phyloP scores from a whole-genome alignment of 2,888 invertebrate genomes.

The Brachypalpus laphriformis region DNA sequence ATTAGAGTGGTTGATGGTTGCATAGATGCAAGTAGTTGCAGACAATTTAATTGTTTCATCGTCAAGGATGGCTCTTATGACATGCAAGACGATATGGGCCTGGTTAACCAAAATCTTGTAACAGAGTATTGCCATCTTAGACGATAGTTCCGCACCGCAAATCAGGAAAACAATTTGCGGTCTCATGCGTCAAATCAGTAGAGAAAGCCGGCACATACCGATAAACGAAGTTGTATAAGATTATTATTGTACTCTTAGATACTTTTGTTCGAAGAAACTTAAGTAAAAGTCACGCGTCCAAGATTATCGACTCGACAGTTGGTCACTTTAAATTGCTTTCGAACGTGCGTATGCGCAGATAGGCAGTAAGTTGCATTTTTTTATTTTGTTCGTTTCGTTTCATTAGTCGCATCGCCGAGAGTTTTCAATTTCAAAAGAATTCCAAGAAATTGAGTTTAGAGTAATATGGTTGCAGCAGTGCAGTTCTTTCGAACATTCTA shows the following conservation, averaged over 20 bases:
- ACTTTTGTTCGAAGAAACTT: slow-evolving; percentile 4
- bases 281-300: slow-evolving; percentile 27
- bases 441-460: slow-evolving; percentile 2
- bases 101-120: slow-evolving; percentile 46
- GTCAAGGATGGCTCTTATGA: not conserved
- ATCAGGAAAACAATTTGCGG: slow-evolving; percentile 26
- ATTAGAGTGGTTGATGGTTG: slow-evolving; percentile 27
- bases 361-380: no score
- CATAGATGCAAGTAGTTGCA: slow-evolving; percentile 1
- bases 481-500: not conserved
- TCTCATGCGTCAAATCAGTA: slow-evolving; percentile 1
- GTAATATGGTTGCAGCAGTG: not conserved
- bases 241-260: not conserved
- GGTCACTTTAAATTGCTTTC: slow-evolving; percentile 24
- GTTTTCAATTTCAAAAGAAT: slow-evolving; percentile 16
- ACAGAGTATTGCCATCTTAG: not conserved
- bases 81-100: not conserved
- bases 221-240: not conserved
- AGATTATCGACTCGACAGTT: slow-evolving; percentile 4
- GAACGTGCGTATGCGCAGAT: slow-evolving; percentile 38
- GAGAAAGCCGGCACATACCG: not conserved
- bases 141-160: slow-evolving; percentile 12
- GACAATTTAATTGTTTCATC: slow-evolving; percentile 46
- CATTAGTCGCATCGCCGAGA: not conserved
- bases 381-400: not conserved